phyloP scores from a whole-genome alignment of 1,140 invertebrate genomes.

The Maconellicoccus hirsutus region DNA sequence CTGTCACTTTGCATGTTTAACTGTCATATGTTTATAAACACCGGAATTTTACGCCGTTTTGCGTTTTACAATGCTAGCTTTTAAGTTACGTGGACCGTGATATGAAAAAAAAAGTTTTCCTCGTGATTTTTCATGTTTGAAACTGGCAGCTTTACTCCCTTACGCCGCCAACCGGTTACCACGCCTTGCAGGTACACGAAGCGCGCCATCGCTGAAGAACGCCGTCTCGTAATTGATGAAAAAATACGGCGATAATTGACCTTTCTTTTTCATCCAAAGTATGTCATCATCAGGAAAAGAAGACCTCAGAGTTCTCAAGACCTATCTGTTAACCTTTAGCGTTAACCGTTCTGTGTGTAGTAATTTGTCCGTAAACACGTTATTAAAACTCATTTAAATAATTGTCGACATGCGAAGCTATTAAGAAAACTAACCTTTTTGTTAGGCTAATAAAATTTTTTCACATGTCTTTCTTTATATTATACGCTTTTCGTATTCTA shows the following conservation, averaged over 20 bases:
- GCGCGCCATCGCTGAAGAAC: too few relatives aligned
- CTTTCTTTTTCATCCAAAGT: neutral
- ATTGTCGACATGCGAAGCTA: constrained; percentile 16
- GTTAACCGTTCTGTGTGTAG: neutral
- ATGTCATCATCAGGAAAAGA: constrained; percentile 3
- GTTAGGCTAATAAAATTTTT: constrained; percentile 14
- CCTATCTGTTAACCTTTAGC: neutral
- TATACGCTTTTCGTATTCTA: neutral
- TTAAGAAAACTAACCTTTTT: constrained; percentile 15
- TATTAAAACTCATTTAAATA: constrained; percentile 22
- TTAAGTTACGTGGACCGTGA: too few relatives aligned
- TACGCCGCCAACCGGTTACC: too few relatives aligned
- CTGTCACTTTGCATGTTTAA: neutral
- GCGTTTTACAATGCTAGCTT: neutral
- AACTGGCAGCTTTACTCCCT: too few relatives aligned
- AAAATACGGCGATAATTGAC: too few relatives aligned
- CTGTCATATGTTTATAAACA: constrained; percentile 13
- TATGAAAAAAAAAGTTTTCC: too few relatives aligned
- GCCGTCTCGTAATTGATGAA: too few relatives aligned
- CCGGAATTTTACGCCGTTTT: constrained; percentile 7
- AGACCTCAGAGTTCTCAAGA: constrained; percentile 17
- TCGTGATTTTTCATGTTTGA: too few relatives aligned
- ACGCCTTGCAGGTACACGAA: too few relatives aligned
- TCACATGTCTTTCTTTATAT: neutral
- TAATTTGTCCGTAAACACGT: constrained; percentile 16